Conservation (phyloP, 2,888 invertebrate genomes). For the Ellobium chinense region DNA sequence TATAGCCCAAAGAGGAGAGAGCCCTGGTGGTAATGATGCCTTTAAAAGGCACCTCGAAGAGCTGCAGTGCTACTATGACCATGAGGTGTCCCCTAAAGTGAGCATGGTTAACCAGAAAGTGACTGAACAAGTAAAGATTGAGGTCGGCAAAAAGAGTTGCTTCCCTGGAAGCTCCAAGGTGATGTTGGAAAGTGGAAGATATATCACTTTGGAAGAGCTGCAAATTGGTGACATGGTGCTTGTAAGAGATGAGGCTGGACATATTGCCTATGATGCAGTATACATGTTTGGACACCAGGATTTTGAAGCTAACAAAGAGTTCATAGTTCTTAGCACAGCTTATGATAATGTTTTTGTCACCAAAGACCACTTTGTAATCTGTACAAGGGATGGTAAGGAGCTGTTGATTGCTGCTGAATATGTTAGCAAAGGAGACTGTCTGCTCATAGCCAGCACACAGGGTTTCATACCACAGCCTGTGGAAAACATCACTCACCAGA, state of each 20-base stretch:
- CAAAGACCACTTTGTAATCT: conserved; percentile 29
- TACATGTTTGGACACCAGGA: conserved; percentile 47
- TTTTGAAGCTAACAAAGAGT: neutral
- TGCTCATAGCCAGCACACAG: neutral
- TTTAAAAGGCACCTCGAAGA: neutral
- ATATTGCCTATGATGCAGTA: conserved; percentile 25
- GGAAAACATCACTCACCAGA: conserved; percentile 13
- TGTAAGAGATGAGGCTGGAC: neutral
- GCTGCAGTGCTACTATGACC: conserved; percentile 8
- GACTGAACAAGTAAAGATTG: conserved; percentile 13
- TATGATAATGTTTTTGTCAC: conserved; percentile 15
- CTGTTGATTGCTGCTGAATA: conserved; percentile 26
- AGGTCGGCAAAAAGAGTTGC: neutral
- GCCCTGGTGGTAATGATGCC: neutral
- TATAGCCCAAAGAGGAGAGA: neutral
- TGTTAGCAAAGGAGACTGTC: neutral
- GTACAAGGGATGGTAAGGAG: conserved; percentile 24
- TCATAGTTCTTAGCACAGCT: conserved; percentile 17
- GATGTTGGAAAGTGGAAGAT: neutral
- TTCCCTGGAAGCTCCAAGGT: neutral
- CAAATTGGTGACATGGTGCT: conserved; percentile 23
- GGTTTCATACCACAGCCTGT: neutral
- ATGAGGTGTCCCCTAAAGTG: neutral
- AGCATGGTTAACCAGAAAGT: conserved; percentile 20
- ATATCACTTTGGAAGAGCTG: conserved; percentile 19